Base-by-base conservation (phyloP, 2,888 invertebrate genomes). In the Neelides folsomi region DNA sequence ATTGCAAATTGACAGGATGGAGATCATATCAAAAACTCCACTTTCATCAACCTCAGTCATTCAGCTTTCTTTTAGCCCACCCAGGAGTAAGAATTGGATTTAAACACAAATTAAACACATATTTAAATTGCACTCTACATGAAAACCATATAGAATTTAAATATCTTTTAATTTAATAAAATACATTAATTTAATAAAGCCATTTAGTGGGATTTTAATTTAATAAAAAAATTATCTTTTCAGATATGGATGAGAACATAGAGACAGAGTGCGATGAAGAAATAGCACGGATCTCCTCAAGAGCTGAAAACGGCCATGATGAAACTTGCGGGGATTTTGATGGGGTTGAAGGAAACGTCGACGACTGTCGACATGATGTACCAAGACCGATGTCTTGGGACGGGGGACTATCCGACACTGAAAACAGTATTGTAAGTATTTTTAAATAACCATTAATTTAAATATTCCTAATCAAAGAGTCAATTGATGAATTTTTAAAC, bases 311-410 rank as follows among this genome's bases (percentile, higher is more conserved):
- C 51, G 52, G 55, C 43, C 39, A 41, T 16, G 39, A 45, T n/a
- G 42, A 42, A 13, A 34, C 27, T 15, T 15, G 15, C 13, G 50
- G 47, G 34, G 49, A 53, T 49, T 49, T 51, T 40, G 9, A 52
- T 34, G 51, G 53, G 49, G 77, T 78, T 8, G 75, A 66, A 55
- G 60, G 66, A 50, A 43, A 19, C 74, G 57, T 67, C 54, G 71
- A 71, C 47, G 49, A 55, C 9, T 61, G 57, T 37, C 51, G 73
- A 49, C 68, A 67, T 41, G 68, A 68, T 47, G 72, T 73, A n/a
- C 75, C 75, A 60, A 73, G 90, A 48, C 90, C 90, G 45, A 92
- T 92, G 90, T 89, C 88, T 7, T 90, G 90, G 90, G 90, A 90
- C 70, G 90, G 90, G 8, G 89, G 88, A 70, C 77, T 90, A 10